These are phyloP conservation scores for Paguma larvata DNA, from an alignment of 2,797 vertebrate species.

Conservation along the genomic window DNA sequence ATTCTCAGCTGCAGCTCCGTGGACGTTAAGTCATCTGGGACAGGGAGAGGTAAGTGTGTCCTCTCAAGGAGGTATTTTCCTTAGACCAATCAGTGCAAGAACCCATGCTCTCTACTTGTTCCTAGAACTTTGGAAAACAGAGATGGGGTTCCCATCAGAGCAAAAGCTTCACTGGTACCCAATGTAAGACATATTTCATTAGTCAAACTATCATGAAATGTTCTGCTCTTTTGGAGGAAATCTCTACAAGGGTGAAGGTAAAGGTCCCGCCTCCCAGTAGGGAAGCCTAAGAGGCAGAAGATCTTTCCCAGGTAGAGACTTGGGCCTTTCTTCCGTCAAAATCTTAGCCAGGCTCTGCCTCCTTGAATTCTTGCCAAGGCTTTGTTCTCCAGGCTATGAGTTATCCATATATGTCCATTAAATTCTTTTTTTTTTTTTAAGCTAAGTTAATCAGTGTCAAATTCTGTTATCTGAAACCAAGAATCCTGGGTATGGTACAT, in stretches of 20 bases:
- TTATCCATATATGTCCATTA: not conserved
- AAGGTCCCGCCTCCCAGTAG: not conserved
- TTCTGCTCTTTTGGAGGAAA: not conserved
- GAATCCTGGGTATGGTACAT: not conserved
- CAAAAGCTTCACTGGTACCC: not conserved
- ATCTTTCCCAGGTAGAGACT: not conserved
- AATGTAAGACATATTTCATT: not conserved
- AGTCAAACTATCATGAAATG: not conserved
- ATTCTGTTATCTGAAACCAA: conserved; percentile 6
- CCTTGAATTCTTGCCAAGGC: not conserved
- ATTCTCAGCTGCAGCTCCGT: not conserved
- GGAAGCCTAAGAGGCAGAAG: not conserved
- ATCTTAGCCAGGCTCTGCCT: not conserved
- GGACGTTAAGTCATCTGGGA: not conserved
- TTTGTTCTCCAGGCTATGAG: not conserved
- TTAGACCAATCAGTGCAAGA: not conserved
- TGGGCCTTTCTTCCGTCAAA: not conserved
- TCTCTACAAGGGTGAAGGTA: not conserved
- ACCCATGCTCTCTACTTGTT: not conserved
- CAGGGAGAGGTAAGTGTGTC: not conserved
- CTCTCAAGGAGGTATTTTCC: not conserved
- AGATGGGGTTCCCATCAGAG: not conserved
- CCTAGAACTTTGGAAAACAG: not conserved
- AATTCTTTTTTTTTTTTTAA: not conserved
- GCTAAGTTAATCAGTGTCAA: not conserved